These are phyloP conservation scores for Delia radicum DNA, from an alignment of 1,140 invertebrate genomes.

Conservation along the genomic window DNA sequence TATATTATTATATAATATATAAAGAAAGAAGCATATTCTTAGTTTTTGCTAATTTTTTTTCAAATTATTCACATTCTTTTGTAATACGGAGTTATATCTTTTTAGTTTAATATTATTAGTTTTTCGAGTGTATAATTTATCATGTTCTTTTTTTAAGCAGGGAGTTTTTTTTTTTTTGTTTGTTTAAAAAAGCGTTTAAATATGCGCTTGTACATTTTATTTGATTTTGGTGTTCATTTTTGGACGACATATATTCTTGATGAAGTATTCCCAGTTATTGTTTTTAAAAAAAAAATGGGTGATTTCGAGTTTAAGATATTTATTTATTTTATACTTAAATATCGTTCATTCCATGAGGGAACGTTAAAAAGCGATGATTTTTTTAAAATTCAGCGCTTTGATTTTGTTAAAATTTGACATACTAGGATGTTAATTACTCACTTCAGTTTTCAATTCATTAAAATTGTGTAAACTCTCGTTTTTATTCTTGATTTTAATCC, in stretches of 20 bases:
- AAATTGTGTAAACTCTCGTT: too few species aligned
- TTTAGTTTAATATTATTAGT: background rate
- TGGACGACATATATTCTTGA: background rate
- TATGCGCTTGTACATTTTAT: background rate
- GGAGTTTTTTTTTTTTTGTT: too few species aligned
- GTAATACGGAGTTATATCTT: background rate
- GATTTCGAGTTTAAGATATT: background rate
- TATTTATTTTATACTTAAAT: background rate
- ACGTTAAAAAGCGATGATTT: too few species aligned
- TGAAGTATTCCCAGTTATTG: background rate
- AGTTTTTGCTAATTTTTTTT: background rate
- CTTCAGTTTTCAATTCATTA: too few species aligned
- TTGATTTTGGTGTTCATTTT: background rate
- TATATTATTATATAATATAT: slow-evolving; percentile 17
- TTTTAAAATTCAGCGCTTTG: too few species aligned
- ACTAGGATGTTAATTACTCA: too few species aligned
- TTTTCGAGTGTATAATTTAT: background rate
- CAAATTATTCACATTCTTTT: background rate
- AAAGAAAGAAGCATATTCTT: background rate
- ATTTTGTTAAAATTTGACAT: too few species aligned
- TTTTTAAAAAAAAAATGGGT: background rate
- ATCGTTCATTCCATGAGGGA: too few species aligned
- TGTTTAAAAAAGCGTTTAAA: background rate
- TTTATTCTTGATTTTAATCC: too few species aligned
- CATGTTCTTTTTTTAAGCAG: background rate